A percentile compares a stretch with the other conserved stretches of the same genome.
Evolutionary conservation across 2,113 vertebrate genomes (phyloP).

Genomic region (Apodemus speciosus): DNA sequence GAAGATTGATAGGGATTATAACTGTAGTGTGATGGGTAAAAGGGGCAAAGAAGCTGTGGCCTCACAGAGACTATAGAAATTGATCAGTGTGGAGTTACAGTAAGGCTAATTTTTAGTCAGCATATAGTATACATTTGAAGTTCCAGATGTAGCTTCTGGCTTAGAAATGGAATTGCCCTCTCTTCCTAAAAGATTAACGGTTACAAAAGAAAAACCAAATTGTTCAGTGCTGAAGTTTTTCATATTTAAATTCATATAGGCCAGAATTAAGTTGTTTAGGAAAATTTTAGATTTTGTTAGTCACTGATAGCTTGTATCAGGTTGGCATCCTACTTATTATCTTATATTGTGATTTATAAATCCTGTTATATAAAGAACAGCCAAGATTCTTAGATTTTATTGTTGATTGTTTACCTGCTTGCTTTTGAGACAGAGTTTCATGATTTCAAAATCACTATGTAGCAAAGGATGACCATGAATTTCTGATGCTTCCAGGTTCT

Average conservation of each 20-base stretch:
- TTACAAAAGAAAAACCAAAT: constrained; percentile 26
- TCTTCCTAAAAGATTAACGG: neutral
- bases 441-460: no score
- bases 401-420: no score
- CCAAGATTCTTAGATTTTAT: no score
- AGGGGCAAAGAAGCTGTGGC: constrained; percentile 34
- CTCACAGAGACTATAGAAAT: constrained; percentile 38
- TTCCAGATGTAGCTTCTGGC: constrained; percentile 16
- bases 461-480: no score
- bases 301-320: neutral
- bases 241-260: constrained; percentile 31
- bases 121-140: constrained; percentile 45
- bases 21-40: constrained; percentile 14
- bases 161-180: constrained; percentile 39
- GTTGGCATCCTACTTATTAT: neutral
- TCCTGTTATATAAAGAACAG: constrained; percentile 22
- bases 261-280: constrained; percentile 25
- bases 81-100: constrained; percentile 20
- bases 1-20: neutral
- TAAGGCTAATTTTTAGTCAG: constrained; percentile 49
- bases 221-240: constrained; percentile 1
- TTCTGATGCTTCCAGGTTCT: no score
- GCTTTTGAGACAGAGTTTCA: no score
- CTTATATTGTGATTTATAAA: constrained; percentile 9
- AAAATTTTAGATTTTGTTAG: constrained; percentile 21